A percentile compares a stretch with the other conserved stretches of the same genome.
These are phyloP conservation scores for Acrobasis suavella DNA, from an alignment of 2,888 invertebrate genomes.

Conservation along the genomic window DNA sequence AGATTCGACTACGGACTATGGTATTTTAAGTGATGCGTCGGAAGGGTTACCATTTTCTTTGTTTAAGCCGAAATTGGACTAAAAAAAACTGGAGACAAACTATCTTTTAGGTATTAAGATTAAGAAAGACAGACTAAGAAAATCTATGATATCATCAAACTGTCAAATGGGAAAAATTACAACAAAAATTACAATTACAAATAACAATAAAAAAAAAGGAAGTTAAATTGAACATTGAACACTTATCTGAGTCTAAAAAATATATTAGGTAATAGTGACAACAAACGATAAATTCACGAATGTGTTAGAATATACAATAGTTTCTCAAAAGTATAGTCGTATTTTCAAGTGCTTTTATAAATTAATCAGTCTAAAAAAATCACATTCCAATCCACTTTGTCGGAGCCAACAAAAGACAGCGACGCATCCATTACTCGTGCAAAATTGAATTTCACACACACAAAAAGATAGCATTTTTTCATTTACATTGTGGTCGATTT, in stretches of 20 bases:
- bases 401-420: conserved; percentile 56
- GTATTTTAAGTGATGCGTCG: conserved; percentile 58
- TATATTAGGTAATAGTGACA: background rate
- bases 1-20: conserved; percentile 66
- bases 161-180: too few relatives aligned
- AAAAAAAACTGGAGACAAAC: conserved; percentile 25
- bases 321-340: conserved; percentile 1
- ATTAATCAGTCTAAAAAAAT: conserved; percentile 21
- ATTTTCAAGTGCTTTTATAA: conserved; percentile 10
- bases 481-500: conserved; percentile 71
- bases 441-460: conserved; percentile 68
- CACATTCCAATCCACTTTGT: conserved; percentile 51
- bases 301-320: background rate
- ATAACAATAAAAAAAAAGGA: background rate
- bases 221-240: background rate
- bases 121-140: too few relatives aligned
- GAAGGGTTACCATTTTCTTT: conserved; percentile 54
- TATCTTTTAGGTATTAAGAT: background rate
- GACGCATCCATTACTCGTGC: conserved; percentile 50
- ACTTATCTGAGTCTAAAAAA: background rate
- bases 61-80: conserved; percentile 48
- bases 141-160: too few relatives aligned
- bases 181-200: background rate
- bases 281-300: background rate
- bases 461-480: conserved; percentile 55